Conservation (phyloP, 2,888 invertebrate species). For the Reticulitermes lucifugus region DNA sequence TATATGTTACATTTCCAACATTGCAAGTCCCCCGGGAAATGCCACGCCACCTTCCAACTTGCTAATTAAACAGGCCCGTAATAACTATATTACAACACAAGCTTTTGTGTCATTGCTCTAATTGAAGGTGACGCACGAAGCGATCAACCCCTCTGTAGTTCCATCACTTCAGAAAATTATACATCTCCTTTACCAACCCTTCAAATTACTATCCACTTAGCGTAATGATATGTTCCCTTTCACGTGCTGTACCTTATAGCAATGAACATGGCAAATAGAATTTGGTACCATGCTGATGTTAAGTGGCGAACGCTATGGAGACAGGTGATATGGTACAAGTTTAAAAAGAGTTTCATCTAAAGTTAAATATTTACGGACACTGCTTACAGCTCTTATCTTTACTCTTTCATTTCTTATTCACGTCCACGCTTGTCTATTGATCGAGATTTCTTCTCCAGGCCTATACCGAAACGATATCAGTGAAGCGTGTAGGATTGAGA, state of each 20-base stretch:
- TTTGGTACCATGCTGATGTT: background rate
- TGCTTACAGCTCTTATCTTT: background rate
- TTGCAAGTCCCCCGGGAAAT: background rate
- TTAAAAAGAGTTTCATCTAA: background rate
- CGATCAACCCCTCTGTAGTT: background rate
- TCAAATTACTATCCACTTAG: slow-evolving; percentile 46
- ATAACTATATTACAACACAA: slow-evolving; percentile 19
- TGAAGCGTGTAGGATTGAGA: background rate
- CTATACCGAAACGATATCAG: background rate
- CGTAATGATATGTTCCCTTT: slow-evolving; percentile 35
- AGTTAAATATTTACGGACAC: background rate
- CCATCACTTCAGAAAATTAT: slow-evolving; percentile 23
- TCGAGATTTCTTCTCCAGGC: background rate
- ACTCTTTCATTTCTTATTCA: background rate
- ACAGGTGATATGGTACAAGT: background rate
- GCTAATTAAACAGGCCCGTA: background rate
- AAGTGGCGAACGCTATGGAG: background rate
- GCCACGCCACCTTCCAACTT: background rate
- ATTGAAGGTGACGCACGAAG: slow-evolving; percentile 28
- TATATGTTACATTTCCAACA: background rate
- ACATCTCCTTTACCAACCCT: slow-evolving; percentile 5
- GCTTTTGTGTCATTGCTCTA: slow-evolving; percentile 28
- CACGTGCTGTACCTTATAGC: background rate
- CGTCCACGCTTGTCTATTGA: background rate
- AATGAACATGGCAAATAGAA: background rate